Evolutionary conservation across 2,797 vertebrate species (phyloP).

Genomic region (Chrosomus eos): DNA sequence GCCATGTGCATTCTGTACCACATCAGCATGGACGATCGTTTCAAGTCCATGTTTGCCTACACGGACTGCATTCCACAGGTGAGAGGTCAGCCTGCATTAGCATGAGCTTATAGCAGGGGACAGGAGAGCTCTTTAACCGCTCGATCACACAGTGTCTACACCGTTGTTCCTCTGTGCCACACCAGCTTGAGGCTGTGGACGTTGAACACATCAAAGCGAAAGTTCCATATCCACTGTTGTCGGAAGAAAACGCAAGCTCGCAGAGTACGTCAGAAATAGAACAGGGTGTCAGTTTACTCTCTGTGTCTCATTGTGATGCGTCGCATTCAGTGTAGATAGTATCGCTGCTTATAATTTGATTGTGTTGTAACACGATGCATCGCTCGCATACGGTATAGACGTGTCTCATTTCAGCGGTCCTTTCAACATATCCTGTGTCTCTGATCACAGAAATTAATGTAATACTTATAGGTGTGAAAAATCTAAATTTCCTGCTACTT

Average conservation of each 20-base stretch:
- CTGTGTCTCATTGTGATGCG: background rate
- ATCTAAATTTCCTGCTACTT: too few relatives aligned
- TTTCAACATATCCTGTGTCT: background rate
- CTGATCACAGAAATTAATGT: background rate
- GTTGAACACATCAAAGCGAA: background rate
- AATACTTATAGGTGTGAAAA: too few relatives aligned
- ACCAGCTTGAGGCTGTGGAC: background rate
- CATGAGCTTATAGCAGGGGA: conserved; percentile 34
- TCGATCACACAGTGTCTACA: background rate
- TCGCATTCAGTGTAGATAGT: background rate
- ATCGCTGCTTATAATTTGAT: background rate
- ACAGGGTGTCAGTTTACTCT: background rate
- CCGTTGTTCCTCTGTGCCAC: background rate
- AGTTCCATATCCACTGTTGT: background rate
- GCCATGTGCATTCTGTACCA: conserved; percentile 93
- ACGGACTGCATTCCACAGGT: conserved; percentile 95
- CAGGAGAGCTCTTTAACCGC: conserved; percentile 4
- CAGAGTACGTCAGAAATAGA: background rate
- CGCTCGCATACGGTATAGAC: background rate
- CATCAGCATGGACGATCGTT: conserved; percentile 92
- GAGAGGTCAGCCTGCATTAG: conserved; percentile 61
- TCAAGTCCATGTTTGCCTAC: conserved; percentile 92
- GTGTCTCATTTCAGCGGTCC: background rate
- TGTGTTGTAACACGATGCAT: background rate
- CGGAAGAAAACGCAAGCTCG: background rate